These are phyloP conservation scores for Aethina tumida DNA, from an alignment of 1,140 invertebrate species.

Conservation along the genomic window DNA sequence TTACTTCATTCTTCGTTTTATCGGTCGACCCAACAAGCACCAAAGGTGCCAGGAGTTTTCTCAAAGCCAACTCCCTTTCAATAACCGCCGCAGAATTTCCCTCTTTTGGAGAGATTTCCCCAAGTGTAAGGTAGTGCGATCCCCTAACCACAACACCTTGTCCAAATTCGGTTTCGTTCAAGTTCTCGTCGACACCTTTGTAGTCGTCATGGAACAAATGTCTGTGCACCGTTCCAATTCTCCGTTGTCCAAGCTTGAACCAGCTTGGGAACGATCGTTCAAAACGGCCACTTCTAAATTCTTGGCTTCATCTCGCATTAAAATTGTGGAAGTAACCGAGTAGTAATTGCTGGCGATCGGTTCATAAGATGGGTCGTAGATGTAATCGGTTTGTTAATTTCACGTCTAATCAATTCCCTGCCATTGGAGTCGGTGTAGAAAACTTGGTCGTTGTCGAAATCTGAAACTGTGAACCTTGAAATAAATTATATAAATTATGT, in stretches of 20 bases:
- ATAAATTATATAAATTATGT: too few species aligned
- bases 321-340: conserved; percentile 76
- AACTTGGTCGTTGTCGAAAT: conserved; percentile 37
- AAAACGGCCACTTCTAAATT: conserved; percentile 51
- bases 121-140: conserved; percentile 44
- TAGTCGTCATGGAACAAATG: conserved; percentile 78
- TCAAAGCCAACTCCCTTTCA: conserved; percentile 31
- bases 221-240: conserved; percentile 72
- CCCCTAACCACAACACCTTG: conserved; percentile 62
- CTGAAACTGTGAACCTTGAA: conserved; percentile 35
- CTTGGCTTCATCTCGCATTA: conserved; percentile 28
- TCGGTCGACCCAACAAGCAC: conserved; percentile 36
- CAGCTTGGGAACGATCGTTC: conserved; percentile 71
- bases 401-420: conserved; percentile 49
- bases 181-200: conserved; percentile 82
- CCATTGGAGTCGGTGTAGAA: conserved; percentile 68
- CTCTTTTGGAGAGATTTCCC: conserved; percentile 20
- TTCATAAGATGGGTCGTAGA: conserved; percentile 55
- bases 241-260: conserved; percentile 60
- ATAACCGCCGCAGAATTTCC: conserved; percentile 19
- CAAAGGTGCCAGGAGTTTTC: conserved; percentile 38
- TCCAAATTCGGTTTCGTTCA: conserved; percentile 63
- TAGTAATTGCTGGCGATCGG: conserved; percentile 81
- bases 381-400: conserved; percentile 65
- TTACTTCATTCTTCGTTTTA: conserved; percentile 36